A percentile compares a stretch with the other conserved stretches of the same genome.
These are phyloP conservation scores for Hylomyscus alleni DNA, from an alignment of 2,797 vertebrate genomes.

Conservation along the genomic window DNA sequence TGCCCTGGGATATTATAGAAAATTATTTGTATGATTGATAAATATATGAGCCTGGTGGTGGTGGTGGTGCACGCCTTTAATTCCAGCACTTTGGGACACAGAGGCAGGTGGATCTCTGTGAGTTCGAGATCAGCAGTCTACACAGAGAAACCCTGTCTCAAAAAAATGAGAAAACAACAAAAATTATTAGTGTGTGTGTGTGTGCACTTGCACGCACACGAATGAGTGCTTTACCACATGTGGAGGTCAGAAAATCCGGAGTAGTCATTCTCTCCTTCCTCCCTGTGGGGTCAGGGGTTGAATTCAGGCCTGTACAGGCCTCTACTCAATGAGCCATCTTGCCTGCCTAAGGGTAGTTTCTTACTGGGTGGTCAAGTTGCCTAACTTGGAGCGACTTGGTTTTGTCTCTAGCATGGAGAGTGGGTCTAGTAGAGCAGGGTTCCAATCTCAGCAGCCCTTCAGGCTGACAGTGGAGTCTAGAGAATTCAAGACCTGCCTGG, in stretches of 20 bases:
- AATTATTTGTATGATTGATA: no score
- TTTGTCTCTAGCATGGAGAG: background rate
- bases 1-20: no score
- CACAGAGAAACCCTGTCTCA: background rate
- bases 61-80: background rate
- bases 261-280: background rate
- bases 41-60: background rate
- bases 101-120: background rate
- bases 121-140: background rate
- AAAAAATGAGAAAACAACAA: background rate
- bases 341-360: no score
- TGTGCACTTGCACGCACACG: background rate
- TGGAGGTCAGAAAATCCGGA: background rate
- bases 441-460: background rate
- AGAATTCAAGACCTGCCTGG: background rate
- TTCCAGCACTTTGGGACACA: background rate
- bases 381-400: background rate
- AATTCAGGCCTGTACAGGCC: background rate
- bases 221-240: no score
- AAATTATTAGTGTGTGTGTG: background rate
- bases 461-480: background rate
- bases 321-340: background rate
- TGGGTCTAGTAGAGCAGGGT: background rate
- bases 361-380: background rate
- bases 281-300: background rate